Conservation (phyloP, 2,797 vertebrate genomes). For the Pygocentrus nattereri region DNA sequence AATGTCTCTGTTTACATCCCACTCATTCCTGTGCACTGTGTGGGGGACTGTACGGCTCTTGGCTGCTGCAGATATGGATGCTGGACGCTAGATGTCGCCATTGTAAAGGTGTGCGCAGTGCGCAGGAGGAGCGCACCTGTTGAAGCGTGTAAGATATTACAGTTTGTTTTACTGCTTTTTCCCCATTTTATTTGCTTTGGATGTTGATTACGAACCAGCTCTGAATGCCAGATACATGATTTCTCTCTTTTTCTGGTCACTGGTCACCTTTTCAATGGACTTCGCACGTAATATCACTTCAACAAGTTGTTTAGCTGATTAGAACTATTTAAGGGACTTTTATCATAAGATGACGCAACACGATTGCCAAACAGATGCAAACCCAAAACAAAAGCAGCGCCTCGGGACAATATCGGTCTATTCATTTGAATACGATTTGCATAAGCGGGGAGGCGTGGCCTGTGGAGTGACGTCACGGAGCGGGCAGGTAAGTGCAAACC, state of each 20-base stretch:
- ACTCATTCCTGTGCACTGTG: too few species aligned
- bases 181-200: not conserved
- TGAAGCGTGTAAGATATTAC: not conserved
- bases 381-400: too few species aligned
- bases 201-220: not conserved
- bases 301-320: too few species aligned
- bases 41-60: not conserved
- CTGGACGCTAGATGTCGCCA: slow-evolving; percentile 59
- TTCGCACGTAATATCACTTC: too few species aligned
- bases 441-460: not conserved
- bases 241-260: too few species aligned
- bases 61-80: not conserved
- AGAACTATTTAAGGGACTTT: not conserved
- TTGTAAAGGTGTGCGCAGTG: slow-evolving; percentile 32
- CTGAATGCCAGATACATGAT: too few species aligned
- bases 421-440: not conserved
- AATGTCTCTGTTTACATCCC: too few species aligned
- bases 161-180: not conserved
- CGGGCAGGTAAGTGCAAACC: slow-evolving; percentile 65
- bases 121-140: not conserved
- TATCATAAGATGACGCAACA: not conserved
- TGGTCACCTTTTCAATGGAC: not conserved
- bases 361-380: not conserved
- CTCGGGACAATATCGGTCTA: not conserved
- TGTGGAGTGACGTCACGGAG: slow-evolving; percentile 72